These are phyloP conservation scores for Esperia sulphurella DNA, from an alignment of 2,888 invertebrate genomes.

Conservation along the genomic window DNA sequence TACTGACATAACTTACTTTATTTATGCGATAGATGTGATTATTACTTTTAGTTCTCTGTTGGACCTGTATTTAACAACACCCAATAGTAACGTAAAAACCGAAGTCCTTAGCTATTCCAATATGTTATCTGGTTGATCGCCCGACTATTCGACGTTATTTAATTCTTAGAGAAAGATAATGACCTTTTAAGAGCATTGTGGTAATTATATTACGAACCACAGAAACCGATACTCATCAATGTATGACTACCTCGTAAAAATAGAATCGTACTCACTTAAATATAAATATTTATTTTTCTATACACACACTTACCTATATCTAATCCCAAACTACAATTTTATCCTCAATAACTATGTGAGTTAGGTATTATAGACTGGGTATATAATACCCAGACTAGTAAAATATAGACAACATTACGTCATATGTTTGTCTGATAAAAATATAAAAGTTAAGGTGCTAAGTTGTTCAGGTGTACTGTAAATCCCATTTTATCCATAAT, in stretches of 20 bases:
- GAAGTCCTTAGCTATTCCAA: too few relatives aligned
- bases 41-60: slow-evolving; percentile 23
- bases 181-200: not conserved
- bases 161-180: not conserved
- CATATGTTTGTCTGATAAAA: slow-evolving; percentile 1
- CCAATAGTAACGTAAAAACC: too few relatives aligned
- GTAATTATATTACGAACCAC: not conserved
- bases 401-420: not conserved
- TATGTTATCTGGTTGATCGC: not conserved
- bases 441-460: slow-evolving; percentile 6
- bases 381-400: too few relatives aligned
- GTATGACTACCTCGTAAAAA: too few relatives aligned
- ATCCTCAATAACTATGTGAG: too few relatives aligned
- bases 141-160: not conserved
- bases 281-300: too few relatives aligned
- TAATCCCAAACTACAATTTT: too few relatives aligned
- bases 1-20: slow-evolving; percentile 35
- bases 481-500: slow-evolving; percentile 23
- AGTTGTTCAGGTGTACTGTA: slow-evolving; percentile 1
- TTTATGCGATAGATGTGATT: slow-evolving; percentile 44
- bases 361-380: too few relatives aligned
- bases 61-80: too few relatives aligned
- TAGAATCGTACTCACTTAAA: too few relatives aligned
- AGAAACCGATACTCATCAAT: too few relatives aligned
- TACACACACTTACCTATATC: too few relatives aligned